Evolutionary conservation across 2,113 vertebrate genomes (phyloP).

Genomic region (Chloroceryle aenea): DNA sequence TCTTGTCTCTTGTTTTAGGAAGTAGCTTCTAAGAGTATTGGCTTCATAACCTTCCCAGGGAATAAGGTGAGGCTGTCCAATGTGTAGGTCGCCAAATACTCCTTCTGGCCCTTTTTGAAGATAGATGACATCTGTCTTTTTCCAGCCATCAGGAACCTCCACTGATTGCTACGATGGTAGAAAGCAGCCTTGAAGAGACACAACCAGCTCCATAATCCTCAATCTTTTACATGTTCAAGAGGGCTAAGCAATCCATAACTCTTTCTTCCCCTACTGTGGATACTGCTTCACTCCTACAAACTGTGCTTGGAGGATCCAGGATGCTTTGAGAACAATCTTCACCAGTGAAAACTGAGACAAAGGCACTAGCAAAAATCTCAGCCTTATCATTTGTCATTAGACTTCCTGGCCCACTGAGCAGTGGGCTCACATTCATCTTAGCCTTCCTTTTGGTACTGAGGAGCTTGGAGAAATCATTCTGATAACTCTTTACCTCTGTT

Average conservation of each 20-base stretch:
- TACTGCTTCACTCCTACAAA: neutral
- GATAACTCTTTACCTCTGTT: neutral
- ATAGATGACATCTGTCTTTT: neutral
- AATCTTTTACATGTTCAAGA: neutral
- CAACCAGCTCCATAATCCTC: neutral
- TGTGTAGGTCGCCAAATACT: neutral
- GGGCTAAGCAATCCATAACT: rapidly evolving
- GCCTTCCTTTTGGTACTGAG: neutral
- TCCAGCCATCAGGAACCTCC: neutral
- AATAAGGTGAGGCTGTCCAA: neutral
- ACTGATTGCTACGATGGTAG: too few relatives aligned
- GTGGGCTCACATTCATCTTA: neutral
- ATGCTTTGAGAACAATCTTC: neutral
- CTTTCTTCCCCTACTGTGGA: neutral
- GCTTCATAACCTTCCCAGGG: neutral
- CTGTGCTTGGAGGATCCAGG: neutral
- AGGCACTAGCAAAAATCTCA: neutral
- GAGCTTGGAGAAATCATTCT: neutral
- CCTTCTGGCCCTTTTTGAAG: neutral
- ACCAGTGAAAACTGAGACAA: neutral
- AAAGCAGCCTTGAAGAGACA: neutral
- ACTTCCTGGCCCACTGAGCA: neutral
- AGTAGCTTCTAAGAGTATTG: neutral
- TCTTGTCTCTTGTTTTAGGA: neutral
- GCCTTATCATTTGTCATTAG: neutral